Conservation (phyloP, 30 jellyfish, hydroid and myxozoan genomes). For the Hydra vulgaris region DNA sequence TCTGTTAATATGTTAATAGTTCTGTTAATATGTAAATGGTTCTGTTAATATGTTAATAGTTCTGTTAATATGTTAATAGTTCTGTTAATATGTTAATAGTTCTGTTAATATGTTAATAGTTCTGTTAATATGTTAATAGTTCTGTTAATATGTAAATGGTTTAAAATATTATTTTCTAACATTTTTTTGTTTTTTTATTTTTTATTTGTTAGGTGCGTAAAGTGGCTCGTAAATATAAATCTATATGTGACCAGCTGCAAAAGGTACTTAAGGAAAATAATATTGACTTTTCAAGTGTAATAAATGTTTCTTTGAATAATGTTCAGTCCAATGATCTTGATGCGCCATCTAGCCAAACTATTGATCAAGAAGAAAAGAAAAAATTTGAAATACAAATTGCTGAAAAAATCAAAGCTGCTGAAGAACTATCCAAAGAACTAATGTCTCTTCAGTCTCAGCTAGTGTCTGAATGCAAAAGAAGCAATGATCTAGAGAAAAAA, state of each 20-base stretch:
- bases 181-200: no score
- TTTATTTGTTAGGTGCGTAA: conserved; percentile 38
- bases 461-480: conserved; percentile 6
- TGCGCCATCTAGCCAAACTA: conserved; percentile 20
- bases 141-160: no score
- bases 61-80: no score
- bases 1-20: no score
- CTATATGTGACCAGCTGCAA: conserved; percentile 49
- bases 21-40: no score
- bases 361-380: conserved; percentile 43
- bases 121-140: no score
- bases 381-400: conserved; percentile 26
- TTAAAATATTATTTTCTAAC: no score
- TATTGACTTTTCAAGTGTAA: conserved; percentile 20
- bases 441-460: conserved; percentile 8
- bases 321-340: conserved; percentile 20
- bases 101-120: no score
- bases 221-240: conserved; percentile 72
- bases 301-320: conserved; percentile 1
- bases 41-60: no score
- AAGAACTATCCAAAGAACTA: conserved; percentile 33
- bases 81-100: no score
- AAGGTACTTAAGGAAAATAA: conserved; percentile 25
- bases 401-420: conserved; percentile 20
- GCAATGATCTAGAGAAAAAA: conserved; percentile 13